Evolutionary conservation across 1,140 invertebrate species (phyloP), one percentile per base, ranked within the genome.

Genomic region (Metopolophium dirhodum): DNA sequence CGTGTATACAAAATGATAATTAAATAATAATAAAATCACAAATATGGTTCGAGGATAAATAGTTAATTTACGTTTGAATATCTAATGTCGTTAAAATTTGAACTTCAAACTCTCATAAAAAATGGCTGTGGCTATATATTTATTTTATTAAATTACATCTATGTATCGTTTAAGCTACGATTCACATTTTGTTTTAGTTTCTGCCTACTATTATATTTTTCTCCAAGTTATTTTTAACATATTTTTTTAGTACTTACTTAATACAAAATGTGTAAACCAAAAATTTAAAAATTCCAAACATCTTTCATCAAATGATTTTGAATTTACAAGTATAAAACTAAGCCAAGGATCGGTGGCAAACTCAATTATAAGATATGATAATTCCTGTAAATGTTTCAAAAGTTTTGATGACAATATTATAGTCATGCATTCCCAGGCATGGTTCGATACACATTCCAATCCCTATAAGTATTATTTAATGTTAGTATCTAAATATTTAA

Each of bases 251-350:
- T 41, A 93, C 91, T 93, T 57, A 93, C 91, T 93, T 26, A 57
- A 57, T 41, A 93, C 23, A 54, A 85, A 93, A 85, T 45, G 7
- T 37, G 14, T 86, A 41, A 93, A 57, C 91, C 91, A 93, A 45
- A 86, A 86, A 37, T 93, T 11, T 86, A 93, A 85, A 54, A 93
- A 93, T n/a, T 93, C 82, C 57, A 93, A 93, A 61, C 82, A 93
- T 41, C 30, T 85, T 93, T 93, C 51, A 47, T 37, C 86, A 20
- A 51, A 85, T 6, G 9, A 54, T 85, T 93, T 93, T 6, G 45
- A 93, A 93, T 45, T 83, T 41, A 6, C 14, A 30, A 93, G 23
- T 86, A 85, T 54, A 93, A 37, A 85, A 57, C 57, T 37, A 41
- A 93, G 82, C 91, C 91, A 93, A 51, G 91, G 91, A 85, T 93